Conservation (phyloP, 2,797 vertebrate genomes). For the Natrix natrix region DNA sequence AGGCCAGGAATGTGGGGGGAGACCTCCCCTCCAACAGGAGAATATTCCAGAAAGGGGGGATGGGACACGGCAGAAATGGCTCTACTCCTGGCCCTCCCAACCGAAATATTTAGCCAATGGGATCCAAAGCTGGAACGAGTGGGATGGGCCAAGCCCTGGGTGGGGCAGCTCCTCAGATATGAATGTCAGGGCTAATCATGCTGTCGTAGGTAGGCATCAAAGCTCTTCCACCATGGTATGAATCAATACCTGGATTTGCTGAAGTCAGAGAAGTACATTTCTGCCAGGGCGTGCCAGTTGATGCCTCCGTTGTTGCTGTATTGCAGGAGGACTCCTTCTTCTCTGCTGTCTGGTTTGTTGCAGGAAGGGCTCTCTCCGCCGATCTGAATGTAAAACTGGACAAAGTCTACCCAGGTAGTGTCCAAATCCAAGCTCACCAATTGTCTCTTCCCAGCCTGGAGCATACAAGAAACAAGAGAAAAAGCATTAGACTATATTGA, state of each 20-base stretch:
- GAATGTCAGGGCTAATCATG: not conserved
- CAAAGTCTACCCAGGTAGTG: constrained; percentile 97
- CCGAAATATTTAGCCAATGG: not conserved
- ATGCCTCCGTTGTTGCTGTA: constrained; percentile 96
- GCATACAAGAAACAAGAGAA: constrained; percentile 3
- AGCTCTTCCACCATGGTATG: not conserved
- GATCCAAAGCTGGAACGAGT: not conserved
- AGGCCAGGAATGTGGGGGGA: not conserved
- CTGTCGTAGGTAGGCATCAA: not conserved
- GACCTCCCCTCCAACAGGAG: not conserved
- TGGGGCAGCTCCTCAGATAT: not conserved
- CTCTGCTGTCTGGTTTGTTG: constrained; percentile 93
- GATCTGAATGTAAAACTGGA: constrained; percentile 97
- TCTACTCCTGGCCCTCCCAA: not conserved
- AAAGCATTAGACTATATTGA: not conserved
- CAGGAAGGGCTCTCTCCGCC: constrained; percentile 89
- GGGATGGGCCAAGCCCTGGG: not conserved
- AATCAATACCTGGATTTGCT: constrained; percentile 86
- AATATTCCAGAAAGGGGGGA: not conserved
- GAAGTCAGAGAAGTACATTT: constrained; percentile 99
- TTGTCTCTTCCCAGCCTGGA: constrained; percentile 90
- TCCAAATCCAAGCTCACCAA: constrained; percentile 95
- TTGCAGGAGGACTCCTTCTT: constrained; percentile 93
- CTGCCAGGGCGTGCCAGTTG: constrained; percentile 93
- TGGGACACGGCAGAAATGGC: not conserved